Evolutionary conservation across 2,797 vertebrate genomes (phyloP), one percentile per base, ranked within the genome.

Genomic region (Acanthurus leucopareius): DNA sequence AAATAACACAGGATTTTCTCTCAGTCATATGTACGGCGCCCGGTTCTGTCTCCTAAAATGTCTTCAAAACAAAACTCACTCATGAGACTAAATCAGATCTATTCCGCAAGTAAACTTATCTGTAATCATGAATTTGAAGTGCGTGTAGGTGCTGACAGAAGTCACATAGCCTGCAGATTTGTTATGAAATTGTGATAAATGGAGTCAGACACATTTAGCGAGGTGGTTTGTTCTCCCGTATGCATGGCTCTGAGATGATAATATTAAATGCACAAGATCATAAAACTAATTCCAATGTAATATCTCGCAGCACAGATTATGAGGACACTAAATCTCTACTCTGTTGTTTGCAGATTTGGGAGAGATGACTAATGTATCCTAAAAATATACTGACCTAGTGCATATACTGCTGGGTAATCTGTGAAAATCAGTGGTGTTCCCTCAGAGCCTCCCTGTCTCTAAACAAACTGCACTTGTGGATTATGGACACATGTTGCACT

Each of bases 1-100:
- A 88, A 91, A 90, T 88, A 88, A 88, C 73, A 47, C 74, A 38
- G 47, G 11, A 64, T 67, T 77, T 73, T 83, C 13, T 78, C 54
- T 45, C 45, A 73, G 54, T 69, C 38, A 62, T 22, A 74, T 57
- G 14, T 61, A 68, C 38, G 49, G 35, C 20, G 72, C 66, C 48
- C 57, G 73, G 40, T 79, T 76, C 20, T 85, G 71, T 51, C 32
- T 51, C 63, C 71, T 45, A 10, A 54, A 22, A 61, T 70, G 0
- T 48, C 57, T 40, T 82, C 40, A 61, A 54, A 61, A 49, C 19
- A 0, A 81, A 86, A 71, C 62, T 48, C 40, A n/a, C 10, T 45
- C 63, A 77, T 32, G 10, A 56, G 38, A 60, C 59, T 35, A 45
- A 79, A 76, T 71, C 35, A 48, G 51, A 80, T 80, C 56, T 42